Percentiles rank a stretch among this genome's conserved stretches.
phyloP scores from a whole-genome alignment of 2,113 vertebrate genomes.

The Galemys pyrenaicus region DNA sequence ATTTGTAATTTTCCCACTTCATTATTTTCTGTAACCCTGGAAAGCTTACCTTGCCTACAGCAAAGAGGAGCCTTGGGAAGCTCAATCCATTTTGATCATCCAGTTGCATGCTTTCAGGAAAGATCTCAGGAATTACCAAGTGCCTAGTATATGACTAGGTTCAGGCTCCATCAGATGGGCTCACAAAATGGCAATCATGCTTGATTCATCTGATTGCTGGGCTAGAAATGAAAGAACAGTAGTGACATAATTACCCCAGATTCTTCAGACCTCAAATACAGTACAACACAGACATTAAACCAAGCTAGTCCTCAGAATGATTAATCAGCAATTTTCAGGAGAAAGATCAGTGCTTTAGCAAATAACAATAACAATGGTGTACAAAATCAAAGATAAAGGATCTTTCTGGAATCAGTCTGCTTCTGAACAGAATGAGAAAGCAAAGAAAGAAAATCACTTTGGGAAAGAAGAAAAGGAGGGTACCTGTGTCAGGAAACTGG shows the following conservation, averaged over 20 bases:
- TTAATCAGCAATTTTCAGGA: neutral
- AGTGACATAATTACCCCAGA: constrained; percentile 17
- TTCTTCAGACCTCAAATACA: constrained; percentile 44
- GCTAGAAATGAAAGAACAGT: constrained; percentile 56
- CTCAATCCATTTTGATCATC: neutral
- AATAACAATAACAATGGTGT: constrained; percentile 1
- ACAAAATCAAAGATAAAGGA: constrained; percentile 46
- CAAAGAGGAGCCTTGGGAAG: neutral
- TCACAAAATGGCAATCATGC: constrained; percentile 54
- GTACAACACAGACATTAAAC: neutral
- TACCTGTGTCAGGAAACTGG: neutral
- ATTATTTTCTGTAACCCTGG: neutral
- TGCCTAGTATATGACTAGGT: constrained; percentile 23
- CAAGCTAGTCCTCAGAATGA: constrained; percentile 10
- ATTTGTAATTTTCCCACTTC: neutral
- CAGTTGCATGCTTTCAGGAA: neutral
- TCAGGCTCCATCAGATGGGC: constrained; percentile 20
- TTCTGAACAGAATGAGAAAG: neutral
- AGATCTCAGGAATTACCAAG: neutral
- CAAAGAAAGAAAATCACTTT: neutral
- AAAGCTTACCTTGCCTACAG: neutral
- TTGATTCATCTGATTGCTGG: constrained; percentile 31
- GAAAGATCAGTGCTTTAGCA: neutral
- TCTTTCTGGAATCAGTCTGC: constrained; percentile 1
- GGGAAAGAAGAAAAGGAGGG: neutral